Evolutionary conservation across 2,888 invertebrate species (phyloP), one percentile per base, ranked within the genome.

Genomic region (Drosophila rubida): DNA sequence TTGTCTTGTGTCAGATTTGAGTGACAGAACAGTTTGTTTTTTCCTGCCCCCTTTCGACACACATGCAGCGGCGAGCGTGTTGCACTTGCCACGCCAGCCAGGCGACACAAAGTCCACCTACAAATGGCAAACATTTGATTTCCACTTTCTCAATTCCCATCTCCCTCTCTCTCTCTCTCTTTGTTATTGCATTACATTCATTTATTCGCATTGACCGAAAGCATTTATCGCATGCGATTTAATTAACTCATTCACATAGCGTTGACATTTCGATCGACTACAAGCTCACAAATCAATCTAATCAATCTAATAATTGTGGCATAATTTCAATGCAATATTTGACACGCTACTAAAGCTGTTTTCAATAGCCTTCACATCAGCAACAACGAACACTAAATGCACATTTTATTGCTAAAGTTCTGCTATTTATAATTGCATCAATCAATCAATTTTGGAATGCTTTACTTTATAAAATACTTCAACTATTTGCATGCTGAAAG

Each of bases 1-100:
- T 90, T 89, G 90, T 90, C 87, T 88, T 74, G 69, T 89, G 90
- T 89, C 89, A 89, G 89, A 87, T 89, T 89, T 89, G 88, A 89
- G 64, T 89, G 90, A 88, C 90, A 88, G 79, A 64, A 70, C 78
- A 74, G 75, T 80, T 77, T 80, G 72, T 87, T 78, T 61, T 64
- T 65, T 69, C 48, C 23, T 16, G n/a, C 48, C 41, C 41, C 19
- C 49, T 27, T n/a, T 35, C 39, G 23, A 25, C 23, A 14, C 19
- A 22, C 7, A 16, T 13, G 9, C 41, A 16, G 19, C 14, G 5
- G 19, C 14, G 5, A 4, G 27, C 14, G 11, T 41, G 58, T 27
- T 49, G 50, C 50, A 48, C 37, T 57, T 30, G 30, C 27, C 14
- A 45, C 13, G 25, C 13, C 37, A 53, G 9, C 22, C 61, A 61